A percentile compares a stretch with the other conserved stretches of the same genome.
Conservation (phyloP, 2,113 vertebrate genomes). For the Mobula hypostoma region DNA sequence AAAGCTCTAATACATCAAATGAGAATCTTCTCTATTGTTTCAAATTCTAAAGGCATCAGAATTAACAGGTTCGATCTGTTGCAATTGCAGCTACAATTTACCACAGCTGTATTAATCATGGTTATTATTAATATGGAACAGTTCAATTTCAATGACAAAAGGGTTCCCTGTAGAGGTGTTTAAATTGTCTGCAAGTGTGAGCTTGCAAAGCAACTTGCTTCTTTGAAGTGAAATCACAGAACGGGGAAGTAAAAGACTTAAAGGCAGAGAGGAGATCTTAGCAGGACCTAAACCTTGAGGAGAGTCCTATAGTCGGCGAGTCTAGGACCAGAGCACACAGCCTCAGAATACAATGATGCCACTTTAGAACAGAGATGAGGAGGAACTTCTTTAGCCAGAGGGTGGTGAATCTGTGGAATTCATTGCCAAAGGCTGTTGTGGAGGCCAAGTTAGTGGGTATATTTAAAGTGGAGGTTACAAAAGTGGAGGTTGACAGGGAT, state of each 20-base stretch:
- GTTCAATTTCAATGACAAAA: not conserved
- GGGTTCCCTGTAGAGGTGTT: not conserved
- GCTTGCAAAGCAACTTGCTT: not conserved
- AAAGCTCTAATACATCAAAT: not conserved
- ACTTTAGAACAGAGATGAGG: too few relatives aligned
- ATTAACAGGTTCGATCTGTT: not conserved
- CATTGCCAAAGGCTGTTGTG: too few relatives aligned
- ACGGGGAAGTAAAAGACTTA: not conserved
- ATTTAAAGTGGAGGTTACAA: too few relatives aligned
- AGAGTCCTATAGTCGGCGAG: not conserved
- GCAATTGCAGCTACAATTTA: not conserved
- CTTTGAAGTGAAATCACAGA: not conserved
- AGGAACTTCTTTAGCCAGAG: too few relatives aligned
- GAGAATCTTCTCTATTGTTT: too few relatives aligned
- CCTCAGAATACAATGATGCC: too few relatives aligned
- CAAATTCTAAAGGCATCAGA: not conserved
- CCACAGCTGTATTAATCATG: not conserved
- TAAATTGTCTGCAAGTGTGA: not conserved
- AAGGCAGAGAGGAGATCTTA: not conserved
- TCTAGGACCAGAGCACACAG: too few relatives aligned
- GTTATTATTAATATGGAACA: not conserved
- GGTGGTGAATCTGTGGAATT: too few relatives aligned
- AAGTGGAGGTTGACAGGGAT: too few relatives aligned
- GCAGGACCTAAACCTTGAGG: not conserved
- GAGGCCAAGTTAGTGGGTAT: too few relatives aligned